Percentiles rank a stretch among this genome's conserved stretches.
Conservation (phyloP, 2,888 invertebrate genomes). For the Polyommatus icarus region DNA sequence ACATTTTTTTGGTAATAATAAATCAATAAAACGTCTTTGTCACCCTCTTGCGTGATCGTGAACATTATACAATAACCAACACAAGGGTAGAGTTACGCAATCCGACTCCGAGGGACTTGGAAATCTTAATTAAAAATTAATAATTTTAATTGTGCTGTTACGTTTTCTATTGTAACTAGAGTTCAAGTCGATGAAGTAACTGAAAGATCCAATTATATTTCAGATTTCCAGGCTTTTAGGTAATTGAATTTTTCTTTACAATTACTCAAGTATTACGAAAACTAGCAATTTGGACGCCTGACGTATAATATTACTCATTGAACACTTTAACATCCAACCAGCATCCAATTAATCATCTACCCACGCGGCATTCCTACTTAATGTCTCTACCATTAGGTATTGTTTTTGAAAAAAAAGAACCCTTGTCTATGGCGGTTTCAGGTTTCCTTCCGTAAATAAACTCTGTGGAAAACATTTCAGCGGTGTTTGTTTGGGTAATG, state of each 20-base stretch:
- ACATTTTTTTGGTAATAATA: background rate
- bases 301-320: background rate
- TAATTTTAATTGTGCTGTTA: background rate
- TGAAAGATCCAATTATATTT: background rate
- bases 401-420: background rate
- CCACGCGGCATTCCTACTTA: background rate
- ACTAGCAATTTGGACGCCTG: background rate
- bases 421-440: background rate
- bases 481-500: conserved; percentile 37
- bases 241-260: background rate
- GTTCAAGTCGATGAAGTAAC: background rate
- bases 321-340: conserved; percentile 1
- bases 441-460: conserved; percentile 8
- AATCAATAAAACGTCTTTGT: background rate
- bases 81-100: conserved; percentile 12
- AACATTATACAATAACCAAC: background rate
- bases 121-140: background rate
- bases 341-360: conserved; percentile 6
- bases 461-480: conserved; percentile 7
- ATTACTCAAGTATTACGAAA: background rate
- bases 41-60: conserved; percentile 9
- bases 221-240: background rate
- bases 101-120: background rate
- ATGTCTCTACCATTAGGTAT: background rate
- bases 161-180: background rate